These are phyloP conservation scores for Castor canadensis DNA, from an alignment of 2,113 vertebrate genomes.

Conservation along the genomic window DNA sequence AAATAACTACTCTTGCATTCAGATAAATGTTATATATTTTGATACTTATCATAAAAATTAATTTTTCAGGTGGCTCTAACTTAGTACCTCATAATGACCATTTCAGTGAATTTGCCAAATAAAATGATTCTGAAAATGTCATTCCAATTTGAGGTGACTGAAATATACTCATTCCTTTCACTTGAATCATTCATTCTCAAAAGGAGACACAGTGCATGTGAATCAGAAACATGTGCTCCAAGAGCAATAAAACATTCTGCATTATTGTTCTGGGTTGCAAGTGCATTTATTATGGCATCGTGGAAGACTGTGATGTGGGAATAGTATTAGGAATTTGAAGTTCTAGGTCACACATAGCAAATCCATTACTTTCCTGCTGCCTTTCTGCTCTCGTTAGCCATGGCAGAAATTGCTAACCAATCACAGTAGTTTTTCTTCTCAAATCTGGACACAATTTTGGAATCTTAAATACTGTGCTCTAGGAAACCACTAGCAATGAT, in stretches of 20 bases:
- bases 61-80: neutral
- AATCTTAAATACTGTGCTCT: neutral
- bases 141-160: neutral
- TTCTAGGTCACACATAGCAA: too few relatives aligned
- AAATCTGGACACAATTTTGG: neutral
- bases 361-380: neutral
- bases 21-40: neutral
- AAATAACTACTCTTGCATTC: neutral
- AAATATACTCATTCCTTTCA: neutral
- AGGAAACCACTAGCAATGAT: neutral
- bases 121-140: neutral
- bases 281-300: neutral
- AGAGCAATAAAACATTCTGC: neutral
- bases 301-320: too few relatives aligned
- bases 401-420: neutral
- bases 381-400: neutral
- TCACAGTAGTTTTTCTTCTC: neutral
- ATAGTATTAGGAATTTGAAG: neutral
- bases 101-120: neutral
- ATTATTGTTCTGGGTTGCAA: neutral
- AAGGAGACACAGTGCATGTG: neutral
- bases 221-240: neutral
- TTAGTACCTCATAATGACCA: neutral
- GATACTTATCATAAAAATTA: neutral
- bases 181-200: neutral